Conservation (phyloP, 1,140 invertebrate genomes). For the Himalopsyche phryganea region DNA sequence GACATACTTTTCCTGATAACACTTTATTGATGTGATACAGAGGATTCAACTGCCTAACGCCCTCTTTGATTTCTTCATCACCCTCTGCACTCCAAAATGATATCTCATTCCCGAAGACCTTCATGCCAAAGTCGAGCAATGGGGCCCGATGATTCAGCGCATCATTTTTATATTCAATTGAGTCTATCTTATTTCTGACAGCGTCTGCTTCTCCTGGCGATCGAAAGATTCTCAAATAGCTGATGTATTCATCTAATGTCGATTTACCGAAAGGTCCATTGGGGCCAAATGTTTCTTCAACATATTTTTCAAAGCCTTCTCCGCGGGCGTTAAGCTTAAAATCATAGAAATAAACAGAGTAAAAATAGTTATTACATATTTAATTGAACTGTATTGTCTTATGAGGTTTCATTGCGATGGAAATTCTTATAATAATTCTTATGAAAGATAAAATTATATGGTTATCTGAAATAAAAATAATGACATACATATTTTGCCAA, state of each 20-base stretch:
- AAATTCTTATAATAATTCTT: too few relatives aligned
- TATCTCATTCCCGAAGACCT: conserved; percentile 73
- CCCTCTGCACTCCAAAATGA: conserved; percentile 66
- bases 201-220: conserved; percentile 49
- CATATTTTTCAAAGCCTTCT: conserved; percentile 81
- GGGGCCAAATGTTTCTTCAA: conserved; percentile 76
- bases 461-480: too few relatives aligned
- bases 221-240: conserved; percentile 54
- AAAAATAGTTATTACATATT: too few relatives aligned
- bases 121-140: conserved; percentile 46
- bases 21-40: conserved; percentile 65
- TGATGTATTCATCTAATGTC: conserved; percentile 58
- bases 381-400: too few relatives aligned
- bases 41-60: conserved; percentile 62
- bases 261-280: conserved; percentile 66
- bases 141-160: conserved; percentile 46
- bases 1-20: conserved; percentile 69
- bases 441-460: too few relatives aligned
- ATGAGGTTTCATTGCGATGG: too few relatives aligned
- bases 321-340: conserved; percentile 68
- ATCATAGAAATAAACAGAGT: conserved; percentile 32
- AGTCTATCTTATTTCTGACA: conserved; percentile 55
- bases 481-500: too few relatives aligned
- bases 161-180: conserved; percentile 60
- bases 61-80: conserved; percentile 60